phyloP scores from a whole-genome alignment of 2,888 invertebrate species.

The Rhopalosiphum nymphaeae region DNA sequence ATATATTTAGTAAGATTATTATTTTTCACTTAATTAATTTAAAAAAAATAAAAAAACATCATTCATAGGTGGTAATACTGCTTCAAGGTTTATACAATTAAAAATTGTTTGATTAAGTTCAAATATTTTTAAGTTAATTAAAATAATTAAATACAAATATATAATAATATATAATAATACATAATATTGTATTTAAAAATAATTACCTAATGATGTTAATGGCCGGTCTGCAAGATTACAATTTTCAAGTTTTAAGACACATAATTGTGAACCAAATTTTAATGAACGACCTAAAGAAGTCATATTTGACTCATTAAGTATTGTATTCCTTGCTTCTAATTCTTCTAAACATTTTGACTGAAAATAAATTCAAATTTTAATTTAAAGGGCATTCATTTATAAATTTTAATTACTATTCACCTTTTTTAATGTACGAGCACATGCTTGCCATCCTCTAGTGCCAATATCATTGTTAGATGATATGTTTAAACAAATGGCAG shows the following conservation, averaged over 20 bases:
- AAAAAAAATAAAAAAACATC: neutral
- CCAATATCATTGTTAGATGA: conserved; percentile 83
- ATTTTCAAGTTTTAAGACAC: conserved; percentile 83
- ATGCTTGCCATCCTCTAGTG: conserved; percentile 86
- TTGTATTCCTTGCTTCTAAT: conserved; percentile 77
- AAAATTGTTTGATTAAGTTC: neutral
- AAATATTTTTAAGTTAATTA: conserved; percentile 21
- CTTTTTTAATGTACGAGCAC: conserved; percentile 83
- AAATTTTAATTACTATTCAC: conserved; percentile 71
- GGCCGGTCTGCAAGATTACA: conserved; percentile 82
- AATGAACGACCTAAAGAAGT: conserved; percentile 82
- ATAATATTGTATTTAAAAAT: conserved; percentile 16
- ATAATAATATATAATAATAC: neutral
- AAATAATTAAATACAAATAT: conserved; percentile 23
- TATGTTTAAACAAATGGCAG: conserved; percentile 81
- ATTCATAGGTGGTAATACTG: neutral
- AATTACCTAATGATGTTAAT: conserved; percentile 80
- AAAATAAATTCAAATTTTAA: conserved; percentile 67
- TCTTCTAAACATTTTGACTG: conserved; percentile 80
- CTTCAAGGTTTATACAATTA: conserved; percentile 22
- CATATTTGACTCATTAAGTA: conserved; percentile 78
- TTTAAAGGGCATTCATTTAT: conserved; percentile 6
- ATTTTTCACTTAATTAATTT: conserved; percentile 6
- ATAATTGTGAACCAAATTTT: conserved; percentile 78
- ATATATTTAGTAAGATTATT: conserved; percentile 34